phyloP scores from a whole-genome alignment of 2,113 vertebrate species.

The Stegostoma tigrinum region DNA sequence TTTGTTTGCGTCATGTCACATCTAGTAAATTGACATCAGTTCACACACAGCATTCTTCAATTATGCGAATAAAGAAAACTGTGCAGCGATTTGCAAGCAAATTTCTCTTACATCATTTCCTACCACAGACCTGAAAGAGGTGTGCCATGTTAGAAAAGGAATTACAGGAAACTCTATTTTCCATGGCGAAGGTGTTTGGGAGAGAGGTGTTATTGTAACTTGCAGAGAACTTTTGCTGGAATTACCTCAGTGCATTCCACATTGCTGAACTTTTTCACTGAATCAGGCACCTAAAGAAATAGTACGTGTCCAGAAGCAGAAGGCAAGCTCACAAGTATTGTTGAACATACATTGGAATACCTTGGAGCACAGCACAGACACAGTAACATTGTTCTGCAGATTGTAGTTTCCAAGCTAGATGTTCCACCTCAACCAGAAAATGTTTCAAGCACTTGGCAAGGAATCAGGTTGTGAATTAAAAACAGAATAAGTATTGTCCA shows the following conservation, averaged over 20 bases:
- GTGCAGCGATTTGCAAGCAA: background rate
- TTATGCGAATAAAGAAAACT: background rate
- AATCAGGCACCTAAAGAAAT: background rate
- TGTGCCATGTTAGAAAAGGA: background rate
- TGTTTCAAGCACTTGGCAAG: background rate
- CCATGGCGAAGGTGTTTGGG: background rate
- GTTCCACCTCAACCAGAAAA: background rate
- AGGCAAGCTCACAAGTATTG: background rate
- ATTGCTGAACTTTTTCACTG: background rate
- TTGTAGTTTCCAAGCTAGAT: constrained; percentile 17
- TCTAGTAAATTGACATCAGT: background rate
- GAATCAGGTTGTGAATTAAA: background rate
- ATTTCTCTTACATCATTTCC: background rate
- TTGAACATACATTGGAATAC: background rate
- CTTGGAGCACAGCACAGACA: background rate
- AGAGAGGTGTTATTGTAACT: background rate
- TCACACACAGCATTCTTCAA: background rate
- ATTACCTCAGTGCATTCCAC: background rate
- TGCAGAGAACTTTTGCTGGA: background rate
- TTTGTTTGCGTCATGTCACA: background rate
- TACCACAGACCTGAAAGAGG: background rate
- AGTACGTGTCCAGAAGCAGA: background rate
- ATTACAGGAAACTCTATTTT: no score
- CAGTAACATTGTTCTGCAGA: background rate
- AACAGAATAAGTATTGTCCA: background rate